Conservation (phyloP, 2,797 vertebrate genomes). For the Valencia hispanica region DNA sequence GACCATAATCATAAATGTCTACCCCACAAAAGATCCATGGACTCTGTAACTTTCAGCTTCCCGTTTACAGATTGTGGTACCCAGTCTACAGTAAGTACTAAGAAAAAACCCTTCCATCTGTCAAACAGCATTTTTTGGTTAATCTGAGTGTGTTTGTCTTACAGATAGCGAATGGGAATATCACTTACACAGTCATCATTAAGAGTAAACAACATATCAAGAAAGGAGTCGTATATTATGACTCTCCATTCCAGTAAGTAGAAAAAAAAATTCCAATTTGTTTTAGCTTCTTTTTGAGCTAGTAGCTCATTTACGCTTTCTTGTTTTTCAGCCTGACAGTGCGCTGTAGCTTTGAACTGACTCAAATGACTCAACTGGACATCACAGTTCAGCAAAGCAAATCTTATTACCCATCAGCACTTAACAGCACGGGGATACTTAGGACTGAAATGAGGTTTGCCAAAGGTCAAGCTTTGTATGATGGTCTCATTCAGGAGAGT, state of each 20-base stretch:
- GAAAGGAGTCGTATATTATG: slow-evolving; percentile 37
- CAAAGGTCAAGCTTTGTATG: slow-evolving; percentile 53
- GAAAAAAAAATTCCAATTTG: background rate
- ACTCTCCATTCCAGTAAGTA: slow-evolving; percentile 59
- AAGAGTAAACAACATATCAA: slow-evolving; percentile 29
- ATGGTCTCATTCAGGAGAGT: background rate
- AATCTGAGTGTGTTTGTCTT: slow-evolving; percentile 3
- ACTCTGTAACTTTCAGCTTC: slow-evolving; percentile 57
- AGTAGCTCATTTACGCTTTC: background rate
- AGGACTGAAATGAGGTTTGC: slow-evolving; percentile 69
- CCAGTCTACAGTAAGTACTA: slow-evolving; percentile 45
- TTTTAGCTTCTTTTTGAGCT: background rate
- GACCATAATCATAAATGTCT: slow-evolving; percentile 38
- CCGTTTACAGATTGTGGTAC: slow-evolving; percentile 59
- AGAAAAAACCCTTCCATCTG: background rate
- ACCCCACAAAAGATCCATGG: slow-evolving; percentile 32
- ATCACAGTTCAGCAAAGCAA: slow-evolving; percentile 15
- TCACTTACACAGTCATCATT: slow-evolving; percentile 62
- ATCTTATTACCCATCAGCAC: background rate
- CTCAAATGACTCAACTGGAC: slow-evolving; percentile 27
- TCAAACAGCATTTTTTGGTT: background rate
- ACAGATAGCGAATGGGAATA: slow-evolving; percentile 46
- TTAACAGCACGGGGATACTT: slow-evolving; percentile 52
- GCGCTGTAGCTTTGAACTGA: slow-evolving; percentile 58
- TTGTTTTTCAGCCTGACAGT: slow-evolving; percentile 47